These are phyloP conservation scores for Chiridota heheva DNA, from an alignment of 35 echinoderm and acorn worm genomes.

Conservation along the genomic window DNA sequence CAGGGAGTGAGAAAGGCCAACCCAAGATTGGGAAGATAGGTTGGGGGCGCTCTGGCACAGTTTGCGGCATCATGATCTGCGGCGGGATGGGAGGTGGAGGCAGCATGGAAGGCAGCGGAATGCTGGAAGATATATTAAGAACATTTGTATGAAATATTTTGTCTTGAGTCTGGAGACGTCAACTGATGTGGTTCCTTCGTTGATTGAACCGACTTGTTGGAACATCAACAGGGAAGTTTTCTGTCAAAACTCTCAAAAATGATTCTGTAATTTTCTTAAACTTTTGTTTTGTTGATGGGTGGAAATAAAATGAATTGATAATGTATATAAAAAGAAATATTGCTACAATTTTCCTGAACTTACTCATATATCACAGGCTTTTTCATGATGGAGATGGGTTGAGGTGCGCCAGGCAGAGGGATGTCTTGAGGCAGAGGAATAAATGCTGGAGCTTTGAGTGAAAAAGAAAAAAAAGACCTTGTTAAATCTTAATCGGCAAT, in stretches of 20 bases:
- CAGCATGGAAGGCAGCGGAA: conserved; percentile 30
- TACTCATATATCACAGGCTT: conserved; percentile 85
- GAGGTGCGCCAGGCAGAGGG: conserved; percentile 76
- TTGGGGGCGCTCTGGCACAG: conserved; percentile 19
- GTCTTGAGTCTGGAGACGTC: too few species aligned
- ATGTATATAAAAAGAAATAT: too few species aligned
- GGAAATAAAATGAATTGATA: too few species aligned
- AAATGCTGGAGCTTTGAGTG: conserved; percentile 51
- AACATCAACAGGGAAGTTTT: too few species aligned
- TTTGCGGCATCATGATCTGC: conserved; percentile 11
- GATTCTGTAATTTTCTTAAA: too few species aligned
- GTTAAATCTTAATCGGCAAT: not conserved
- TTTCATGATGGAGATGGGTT: conserved; percentile 83
- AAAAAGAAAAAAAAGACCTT: conserved; percentile 2
- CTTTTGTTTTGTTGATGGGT: too few species aligned
- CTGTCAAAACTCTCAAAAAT: too few species aligned
- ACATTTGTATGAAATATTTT: too few species aligned
- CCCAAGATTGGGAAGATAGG: conserved; percentile 34
- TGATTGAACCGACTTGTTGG: too few species aligned
- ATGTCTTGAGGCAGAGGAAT: conserved; percentile 90
- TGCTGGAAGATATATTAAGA: not conserved
- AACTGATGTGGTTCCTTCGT: too few species aligned
- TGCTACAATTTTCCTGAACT: conserved; percentile 14
- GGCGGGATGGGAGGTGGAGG: conserved; percentile 54
- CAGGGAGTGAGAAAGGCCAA: conserved; percentile 56